A percentile compares a stretch with the other conserved stretches of the same genome.
Conservation (phyloP, 2,797 vertebrate species). For the Rhinatrema bivittatum region DNA sequence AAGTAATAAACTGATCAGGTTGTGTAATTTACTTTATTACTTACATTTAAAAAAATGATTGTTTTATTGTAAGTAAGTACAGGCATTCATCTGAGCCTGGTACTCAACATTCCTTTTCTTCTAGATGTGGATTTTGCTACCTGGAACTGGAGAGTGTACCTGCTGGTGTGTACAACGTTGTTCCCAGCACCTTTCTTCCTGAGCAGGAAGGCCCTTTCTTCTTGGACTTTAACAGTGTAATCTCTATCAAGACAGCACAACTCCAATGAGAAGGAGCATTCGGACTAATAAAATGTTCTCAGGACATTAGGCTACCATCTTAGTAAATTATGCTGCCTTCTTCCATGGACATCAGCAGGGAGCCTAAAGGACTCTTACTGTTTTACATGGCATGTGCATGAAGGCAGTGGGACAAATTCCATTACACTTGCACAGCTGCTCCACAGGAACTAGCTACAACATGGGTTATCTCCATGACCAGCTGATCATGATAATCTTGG, state of each 20-base stretch:
- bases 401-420: no score
- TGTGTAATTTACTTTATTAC: no score
- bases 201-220: constrained; percentile 97
- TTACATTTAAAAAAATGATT: no score
- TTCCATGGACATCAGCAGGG: constrained; percentile 7
- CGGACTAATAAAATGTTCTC: not conserved
- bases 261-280: constrained; percentile 78
- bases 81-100: no score
- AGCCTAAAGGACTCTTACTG: not conserved
- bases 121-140: constrained; percentile 93
- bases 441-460: no score
- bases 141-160: constrained; percentile 77
- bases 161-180: constrained; percentile 87
- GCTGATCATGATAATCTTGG: no score
- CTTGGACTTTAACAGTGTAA: constrained; percentile 80
- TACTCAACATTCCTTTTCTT: constrained; percentile 9
- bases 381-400: not conserved
- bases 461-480: no score
- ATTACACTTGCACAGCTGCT: no score
- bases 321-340: not conserved
- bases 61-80: no score
- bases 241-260: constrained; percentile 75
- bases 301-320: not conserved
- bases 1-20: no score
- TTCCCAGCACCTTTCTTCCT: constrained; percentile 90